Evolutionary conservation across 2,113 vertebrate genomes (phyloP), one percentile per base, ranked within the genome.

Genomic region (Agelaius tricolor): DNA sequence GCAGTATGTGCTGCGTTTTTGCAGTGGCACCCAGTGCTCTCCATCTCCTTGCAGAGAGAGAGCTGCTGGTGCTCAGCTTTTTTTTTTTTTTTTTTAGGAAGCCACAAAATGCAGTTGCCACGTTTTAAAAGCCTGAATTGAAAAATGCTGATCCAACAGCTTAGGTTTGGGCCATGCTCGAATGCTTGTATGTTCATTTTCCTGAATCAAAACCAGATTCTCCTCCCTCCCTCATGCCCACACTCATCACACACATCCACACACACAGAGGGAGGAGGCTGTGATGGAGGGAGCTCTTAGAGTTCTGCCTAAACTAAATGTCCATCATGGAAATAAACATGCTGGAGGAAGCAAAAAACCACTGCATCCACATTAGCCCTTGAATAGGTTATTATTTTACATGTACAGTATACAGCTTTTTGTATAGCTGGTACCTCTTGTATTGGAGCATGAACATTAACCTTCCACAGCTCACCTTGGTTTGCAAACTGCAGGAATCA

Each of bases 401-500:
- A 74, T 79, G 39, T 51, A 13, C n/a, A 51, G 7, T 55, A n/a
- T 15, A n/a, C 77, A 62, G 22, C 46, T 83, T 76, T 84, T 84
- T 73, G 62, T 89, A 37, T 7, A 52, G 51, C 62, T 88, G 90
- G 13, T 74, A 54, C 46, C 75, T 85, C 84, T 86, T 52, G 78
- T 87, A 61, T 30, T 77, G 74, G 82, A 88, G 89, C 83, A 90
- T 47, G 67, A 96, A 61, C 90, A 95, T 97, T 95, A 96, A 95
- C 93, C 93, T 96, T 62, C 86, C 72, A 31, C 83, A 59, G 77
- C 77, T 94, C 96, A 87, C 93, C 89, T 92, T 95, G 89, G 65
- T 72, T 94, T 87, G 92, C 82, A 94, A 97, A 87, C 87, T 65
- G 92, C 67, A 84, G 55, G 83, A 95, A 87, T 95, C 94, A 93